A percentile compares a stretch with the other conserved stretches of the same genome.
phyloP scores from a whole-genome alignment of 2,797 vertebrate species.

The Saxicola maurus region DNA sequence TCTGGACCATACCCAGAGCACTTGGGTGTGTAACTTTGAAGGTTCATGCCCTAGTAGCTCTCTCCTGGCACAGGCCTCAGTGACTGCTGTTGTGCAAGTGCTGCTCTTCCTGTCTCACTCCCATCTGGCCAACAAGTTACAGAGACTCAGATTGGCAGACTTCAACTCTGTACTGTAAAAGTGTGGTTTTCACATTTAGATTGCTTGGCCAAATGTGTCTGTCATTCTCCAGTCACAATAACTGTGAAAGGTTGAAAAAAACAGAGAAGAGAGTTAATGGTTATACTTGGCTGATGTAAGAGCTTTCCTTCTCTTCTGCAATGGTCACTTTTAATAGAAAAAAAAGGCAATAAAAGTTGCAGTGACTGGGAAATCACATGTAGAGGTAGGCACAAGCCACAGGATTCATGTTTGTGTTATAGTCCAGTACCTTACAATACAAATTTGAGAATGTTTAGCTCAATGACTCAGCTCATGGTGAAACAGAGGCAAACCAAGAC shows the following conservation, averaged over 20 bases:
- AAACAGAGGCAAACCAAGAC: not conserved
- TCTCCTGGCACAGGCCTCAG: not conserved
- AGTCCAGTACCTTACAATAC: not conserved
- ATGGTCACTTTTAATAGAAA: not conserved
- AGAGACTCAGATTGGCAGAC: not conserved
- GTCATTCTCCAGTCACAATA: not conserved
- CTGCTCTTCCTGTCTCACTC: not conserved
- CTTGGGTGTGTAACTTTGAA: not conserved
- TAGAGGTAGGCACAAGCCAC: not conserved
- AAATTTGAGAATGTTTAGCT: not conserved
- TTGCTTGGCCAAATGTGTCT: not conserved
- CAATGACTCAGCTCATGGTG: not conserved
- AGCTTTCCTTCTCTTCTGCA: not conserved
- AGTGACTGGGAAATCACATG: not conserved
- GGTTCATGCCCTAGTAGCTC: not conserved
- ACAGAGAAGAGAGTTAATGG: not conserved
- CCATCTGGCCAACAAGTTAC: slow-evolving; percentile 2
- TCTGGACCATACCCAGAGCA: not conserved
- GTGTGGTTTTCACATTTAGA: slow-evolving; percentile 17
- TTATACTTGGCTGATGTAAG: not conserved
- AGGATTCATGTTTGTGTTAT: not conserved
- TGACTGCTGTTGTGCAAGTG: not conserved
- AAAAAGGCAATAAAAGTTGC: not conserved
- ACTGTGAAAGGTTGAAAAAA: slow-evolving; percentile 22
- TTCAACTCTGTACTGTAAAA: slow-evolving; percentile 2